phyloP scores from a whole-genome alignment of 2,797 vertebrate genomes.

The Mallotus villosus region DNA sequence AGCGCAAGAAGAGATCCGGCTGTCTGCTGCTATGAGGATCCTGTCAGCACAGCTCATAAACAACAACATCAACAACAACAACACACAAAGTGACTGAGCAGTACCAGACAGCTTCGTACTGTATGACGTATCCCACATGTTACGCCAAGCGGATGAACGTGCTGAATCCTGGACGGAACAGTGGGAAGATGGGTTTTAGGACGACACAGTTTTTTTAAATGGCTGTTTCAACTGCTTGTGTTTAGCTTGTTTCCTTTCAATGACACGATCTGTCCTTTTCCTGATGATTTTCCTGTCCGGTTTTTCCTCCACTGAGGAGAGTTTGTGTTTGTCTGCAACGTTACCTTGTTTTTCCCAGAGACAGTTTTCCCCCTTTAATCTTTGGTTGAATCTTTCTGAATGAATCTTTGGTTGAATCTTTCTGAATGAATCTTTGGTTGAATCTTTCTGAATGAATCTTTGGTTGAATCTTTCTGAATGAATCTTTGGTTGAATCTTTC shows the following conservation, averaged over 20 bases:
- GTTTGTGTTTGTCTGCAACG: slow-evolving; percentile 51
- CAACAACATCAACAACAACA: slow-evolving; percentile 30
- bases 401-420: too few relatives aligned
- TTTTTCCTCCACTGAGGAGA: slow-evolving; percentile 28
- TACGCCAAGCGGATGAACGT: slow-evolving; percentile 46
- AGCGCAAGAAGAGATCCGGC: slow-evolving; percentile 84
- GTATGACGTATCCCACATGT: slow-evolving; percentile 60
- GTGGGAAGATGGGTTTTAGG: slow-evolving; percentile 61
- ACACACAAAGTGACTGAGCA: slow-evolving; percentile 56
- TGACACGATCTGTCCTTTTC: slow-evolving; percentile 32
- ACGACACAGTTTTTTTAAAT: slow-evolving; percentile 56
- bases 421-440: slow-evolving; percentile 28
- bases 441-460: slow-evolving; percentile 26
- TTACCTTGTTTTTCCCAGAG: slow-evolving; percentile 24
- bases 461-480: slow-evolving; percentile 26
- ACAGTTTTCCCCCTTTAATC: slow-evolving; percentile 26
- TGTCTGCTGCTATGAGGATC: slow-evolving; percentile 85
- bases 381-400: slow-evolving; percentile 31
- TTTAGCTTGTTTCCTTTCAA: slow-evolving; percentile 42
- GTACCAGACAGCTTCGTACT: slow-evolving; percentile 73
- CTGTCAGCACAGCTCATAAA: slow-evolving; percentile 34
- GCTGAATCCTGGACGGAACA: slow-evolving; percentile 43
- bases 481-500: slow-evolving; percentile 27
- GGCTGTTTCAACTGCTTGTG: slow-evolving; percentile 46
- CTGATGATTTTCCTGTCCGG: slow-evolving; percentile 29